Evolutionary conservation across 2,113 vertebrate genomes (phyloP).

Genomic region (Pitta sordida): DNA sequence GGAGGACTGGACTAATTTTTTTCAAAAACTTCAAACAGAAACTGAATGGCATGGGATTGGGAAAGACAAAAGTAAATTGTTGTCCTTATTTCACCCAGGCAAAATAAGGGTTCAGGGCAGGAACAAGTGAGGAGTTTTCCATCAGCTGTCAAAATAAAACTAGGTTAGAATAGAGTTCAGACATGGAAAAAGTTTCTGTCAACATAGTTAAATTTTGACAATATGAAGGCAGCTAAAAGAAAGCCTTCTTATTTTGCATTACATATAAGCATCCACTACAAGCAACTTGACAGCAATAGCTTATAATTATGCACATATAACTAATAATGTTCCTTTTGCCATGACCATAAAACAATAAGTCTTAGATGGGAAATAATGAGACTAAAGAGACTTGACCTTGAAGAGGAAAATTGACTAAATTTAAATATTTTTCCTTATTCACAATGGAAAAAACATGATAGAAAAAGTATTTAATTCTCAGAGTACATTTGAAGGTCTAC

Average conservation of each 20-base stretch:
- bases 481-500: conserved; percentile 25
- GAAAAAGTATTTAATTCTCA: conserved; percentile 30
- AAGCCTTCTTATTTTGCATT: background rate
- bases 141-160: background rate
- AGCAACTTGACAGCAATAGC: background rate
- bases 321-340: background rate
- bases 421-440: conserved; percentile 46
- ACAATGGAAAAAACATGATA: conserved; percentile 37
- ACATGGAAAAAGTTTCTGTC: conserved; percentile 23
- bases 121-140: background rate
- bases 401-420: conserved; percentile 58
- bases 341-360: background rate
- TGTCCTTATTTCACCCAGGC: background rate
- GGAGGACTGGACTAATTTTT: background rate
- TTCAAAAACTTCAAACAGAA: background rate
- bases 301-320: background rate
- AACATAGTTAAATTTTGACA: background rate
- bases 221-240: background rate
- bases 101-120: background rate
- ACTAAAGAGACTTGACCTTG: conserved; percentile 13
- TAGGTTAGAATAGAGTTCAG: background rate
- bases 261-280: background rate
- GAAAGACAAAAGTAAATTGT: background rate
- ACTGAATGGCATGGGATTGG: background rate
- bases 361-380: conserved; percentile 30